Evolutionary conservation across 1,140 invertebrate species (phyloP).

Genomic region (Spodoptera litura): DNA sequence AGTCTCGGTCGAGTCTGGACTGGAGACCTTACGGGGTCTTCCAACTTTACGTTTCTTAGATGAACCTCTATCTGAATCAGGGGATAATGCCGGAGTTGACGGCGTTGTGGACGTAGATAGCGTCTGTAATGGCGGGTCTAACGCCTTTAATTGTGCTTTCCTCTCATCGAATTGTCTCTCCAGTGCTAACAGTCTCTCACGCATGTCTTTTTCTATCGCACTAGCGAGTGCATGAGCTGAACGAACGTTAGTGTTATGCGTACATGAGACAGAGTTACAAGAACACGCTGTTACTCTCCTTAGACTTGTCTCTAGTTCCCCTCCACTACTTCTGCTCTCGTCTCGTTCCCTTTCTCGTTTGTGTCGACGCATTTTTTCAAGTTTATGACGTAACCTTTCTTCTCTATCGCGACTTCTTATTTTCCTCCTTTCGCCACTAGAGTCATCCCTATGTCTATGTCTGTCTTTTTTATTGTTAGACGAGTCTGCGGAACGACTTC

Average conservation of each 20-base stretch:
- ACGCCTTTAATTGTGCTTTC: conserved; percentile 91
- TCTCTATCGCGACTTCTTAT: conserved; percentile 76
- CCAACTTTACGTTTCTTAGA: conserved; percentile 95
- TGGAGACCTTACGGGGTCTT: conserved; percentile 91
- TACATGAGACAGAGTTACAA: conserved; percentile 67
- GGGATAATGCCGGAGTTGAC: conserved; percentile 76
- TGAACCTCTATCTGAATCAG: conserved; percentile 84
- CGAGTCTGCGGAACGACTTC: conserved; percentile 59
- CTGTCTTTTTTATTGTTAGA: conserved; percentile 71
- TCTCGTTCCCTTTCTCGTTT: conserved; percentile 80
- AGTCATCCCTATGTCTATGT: conserved; percentile 74
- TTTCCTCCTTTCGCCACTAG: conserved; percentile 72
- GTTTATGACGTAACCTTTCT: conserved; percentile 75
- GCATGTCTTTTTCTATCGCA: conserved; percentile 92
- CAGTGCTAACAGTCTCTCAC: conserved; percentile 91
- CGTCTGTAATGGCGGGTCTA: conserved; percentile 81
- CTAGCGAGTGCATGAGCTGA: conserved; percentile 88
- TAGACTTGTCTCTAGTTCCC: conserved; percentile 77
- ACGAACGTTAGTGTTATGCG: conserved; percentile 73
- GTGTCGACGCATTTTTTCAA: conserved; percentile 79
- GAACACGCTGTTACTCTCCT: conserved; percentile 78
- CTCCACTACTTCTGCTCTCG: conserved; percentile 62
- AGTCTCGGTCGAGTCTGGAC: conserved; percentile 89
- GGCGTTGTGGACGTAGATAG: conserved; percentile 70
- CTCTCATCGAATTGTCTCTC: conserved; percentile 94